Evolutionary conservation across 2,888 invertebrate genomes (phyloP).

Genomic region (Drosophila aldrichi): DNA sequence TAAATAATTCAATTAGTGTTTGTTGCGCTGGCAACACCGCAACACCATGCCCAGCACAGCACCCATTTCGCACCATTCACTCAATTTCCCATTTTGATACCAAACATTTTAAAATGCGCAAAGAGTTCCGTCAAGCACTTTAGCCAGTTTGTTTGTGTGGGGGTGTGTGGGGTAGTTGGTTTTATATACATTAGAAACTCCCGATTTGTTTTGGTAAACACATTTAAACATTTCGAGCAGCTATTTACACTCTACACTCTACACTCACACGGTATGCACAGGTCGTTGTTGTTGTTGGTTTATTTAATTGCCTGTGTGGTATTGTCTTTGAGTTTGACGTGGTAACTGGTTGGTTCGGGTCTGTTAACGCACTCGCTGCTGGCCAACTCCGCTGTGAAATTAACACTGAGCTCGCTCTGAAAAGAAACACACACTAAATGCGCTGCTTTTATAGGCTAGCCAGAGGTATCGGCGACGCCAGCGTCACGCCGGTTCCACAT

Average conservation of each 20-base stretch:
- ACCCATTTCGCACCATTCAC: slow-evolving; percentile 8
- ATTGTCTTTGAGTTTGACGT: slow-evolving; percentile 50
- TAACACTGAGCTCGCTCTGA: slow-evolving; percentile 83
- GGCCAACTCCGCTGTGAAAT: slow-evolving; percentile 80
- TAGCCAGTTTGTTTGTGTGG: slow-evolving; percentile 4
- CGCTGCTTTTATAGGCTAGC: slow-evolving; percentile 79
- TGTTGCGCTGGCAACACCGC: slow-evolving; percentile 62
- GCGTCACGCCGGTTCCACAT: slow-evolving; percentile 40
- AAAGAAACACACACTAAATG: slow-evolving; percentile 83
- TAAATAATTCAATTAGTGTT: slow-evolving; percentile 69
- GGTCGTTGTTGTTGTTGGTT: slow-evolving; percentile 24
- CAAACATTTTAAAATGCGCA: slow-evolving; percentile 27
- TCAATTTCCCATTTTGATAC: slow-evolving; percentile 11
- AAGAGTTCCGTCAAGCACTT: slow-evolving; percentile 28
- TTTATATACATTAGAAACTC: slow-evolving; percentile 19
- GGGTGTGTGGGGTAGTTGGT: not conserved
- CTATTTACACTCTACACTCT: slow-evolving; percentile 19
- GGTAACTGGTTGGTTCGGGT: slow-evolving; percentile 45
- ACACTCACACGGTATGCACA: slow-evolving; percentile 40
- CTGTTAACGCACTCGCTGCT: slow-evolving; percentile 52
- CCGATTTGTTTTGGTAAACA: slow-evolving; percentile 16
- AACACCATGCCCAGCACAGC: slow-evolving; percentile 6
- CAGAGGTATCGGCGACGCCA: slow-evolving; percentile 18
- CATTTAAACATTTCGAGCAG: slow-evolving; percentile 1
- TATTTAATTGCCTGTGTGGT: slow-evolving; percentile 38